Base-by-base conservation (phyloP, 1,140 invertebrate species). In the Drosophila parvula region DNA sequence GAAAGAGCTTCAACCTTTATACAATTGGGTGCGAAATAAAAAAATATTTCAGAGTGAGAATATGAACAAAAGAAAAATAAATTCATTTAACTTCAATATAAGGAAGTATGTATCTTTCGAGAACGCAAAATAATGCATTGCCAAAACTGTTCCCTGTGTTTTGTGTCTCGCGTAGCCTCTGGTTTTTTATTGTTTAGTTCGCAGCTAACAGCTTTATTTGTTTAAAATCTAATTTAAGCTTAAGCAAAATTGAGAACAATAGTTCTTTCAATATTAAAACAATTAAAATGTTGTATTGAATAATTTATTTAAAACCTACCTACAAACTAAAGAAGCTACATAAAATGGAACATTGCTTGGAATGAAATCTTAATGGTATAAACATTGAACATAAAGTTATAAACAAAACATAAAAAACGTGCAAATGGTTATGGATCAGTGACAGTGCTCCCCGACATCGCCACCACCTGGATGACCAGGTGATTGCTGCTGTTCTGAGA, bases 381-480 rank as follows among this genome's bases (percentile, higher is more conserved):
- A 14, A 38, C 50, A n/a, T 9, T 22, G 4, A 22, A 34, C 0
- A 51, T 12, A 12, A 8, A 51, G 10, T 2, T 32, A 11, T 27
- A 4, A 34, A 45, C 36, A 65, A 64, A 73, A 58, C 16, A 41
- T 2, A 16, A 41, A 32, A 41, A 18, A 22, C 11, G 63, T 68
- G 61, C 62, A 27, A 67, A 28, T 41, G 27, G 12, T n/a, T 50
- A 32, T 30, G 44, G 34, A 61, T 43, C 10, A 38, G 45, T 71
- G 68, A 70, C 68, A 22, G 28, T 79, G 83, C 76, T 88, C 67
- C 76, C 64, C 84, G 51, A 83, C 71, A 70, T 77, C 77, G 70
- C 74, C 70, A 68, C 60, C 74, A 57, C 58, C 65, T 38, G 41
- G 7, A 18, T 34, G 32, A n/a, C 7, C 34, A 38, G 12, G 51